These are phyloP conservation scores for Echinarachnius parma DNA, from an alignment of 53 echinoderm and acorn worm species.

Conservation along the genomic window DNA sequence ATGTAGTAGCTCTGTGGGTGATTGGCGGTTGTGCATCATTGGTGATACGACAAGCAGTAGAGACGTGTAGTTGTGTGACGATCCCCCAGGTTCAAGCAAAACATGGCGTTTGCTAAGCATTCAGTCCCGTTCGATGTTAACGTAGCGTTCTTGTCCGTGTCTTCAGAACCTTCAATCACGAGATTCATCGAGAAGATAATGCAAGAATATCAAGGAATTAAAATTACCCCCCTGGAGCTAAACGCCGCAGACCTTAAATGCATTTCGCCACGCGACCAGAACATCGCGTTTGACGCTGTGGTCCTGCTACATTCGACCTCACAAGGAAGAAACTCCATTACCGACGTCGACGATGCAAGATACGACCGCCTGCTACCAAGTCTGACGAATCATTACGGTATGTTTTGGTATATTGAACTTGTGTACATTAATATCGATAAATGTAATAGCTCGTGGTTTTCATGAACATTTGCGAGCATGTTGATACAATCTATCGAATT, in stretches of 20 bases:
- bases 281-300: slow-evolving; percentile 7
- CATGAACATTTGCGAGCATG: no score
- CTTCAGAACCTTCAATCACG: background rate
- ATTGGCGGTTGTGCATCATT: no score
- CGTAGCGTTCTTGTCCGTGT: slow-evolving; percentile 3
- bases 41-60: no score
- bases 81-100: no score
- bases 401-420: background rate
- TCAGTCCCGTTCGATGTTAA: no score
- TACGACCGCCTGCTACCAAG: slow-evolving; percentile 5
- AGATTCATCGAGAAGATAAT: slow-evolving; percentile 1
- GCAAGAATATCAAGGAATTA: background rate
- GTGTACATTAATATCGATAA: no score
- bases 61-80: no score
- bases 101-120: no score
- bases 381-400: background rate
- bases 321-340: slow-evolving; percentile 27
- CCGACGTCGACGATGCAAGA: slow-evolving; percentile 22
- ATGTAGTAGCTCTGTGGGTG: no score
- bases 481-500: no score
- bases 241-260: background rate
- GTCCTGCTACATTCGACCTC: slow-evolving; percentile 13
- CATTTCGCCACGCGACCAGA: background rate
- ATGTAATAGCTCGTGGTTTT: no score
- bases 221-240: background rate